Evolutionary conservation across 2,113 vertebrate species (phyloP).

Genomic region (Aramus guarauna): DNA sequence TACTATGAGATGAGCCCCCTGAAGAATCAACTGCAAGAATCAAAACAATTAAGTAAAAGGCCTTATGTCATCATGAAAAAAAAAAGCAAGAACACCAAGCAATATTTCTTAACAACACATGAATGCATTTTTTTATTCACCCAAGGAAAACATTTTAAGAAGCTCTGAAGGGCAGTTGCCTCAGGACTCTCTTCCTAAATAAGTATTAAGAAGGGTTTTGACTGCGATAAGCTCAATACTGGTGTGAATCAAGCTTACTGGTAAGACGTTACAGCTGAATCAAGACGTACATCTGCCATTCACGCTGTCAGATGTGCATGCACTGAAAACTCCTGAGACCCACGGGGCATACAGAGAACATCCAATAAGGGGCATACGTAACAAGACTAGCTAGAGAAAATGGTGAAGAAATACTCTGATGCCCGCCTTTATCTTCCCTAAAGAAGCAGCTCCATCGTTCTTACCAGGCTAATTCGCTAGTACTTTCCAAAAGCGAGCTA

Average conservation of each 20-base stretch:
- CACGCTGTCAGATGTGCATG: rapidly evolving
- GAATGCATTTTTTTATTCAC: neutral
- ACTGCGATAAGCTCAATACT: neutral
- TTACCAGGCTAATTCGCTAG: no score
- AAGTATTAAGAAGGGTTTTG: neutral
- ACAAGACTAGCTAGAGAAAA: neutral
- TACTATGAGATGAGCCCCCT: neutral
- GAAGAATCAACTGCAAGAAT: conserved; percentile 4
- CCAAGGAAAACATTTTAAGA: neutral
- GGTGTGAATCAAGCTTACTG: neutral
- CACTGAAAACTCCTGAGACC: rapidly evolving
- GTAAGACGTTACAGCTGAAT: rapidly evolving
- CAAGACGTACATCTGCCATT: neutral
- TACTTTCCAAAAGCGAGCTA: neutral
- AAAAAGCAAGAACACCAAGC: neutral
- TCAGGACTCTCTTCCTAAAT: neutral
- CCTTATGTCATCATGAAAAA: neutral
- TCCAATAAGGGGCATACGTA: rapidly evolving
- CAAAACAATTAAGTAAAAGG: neutral
- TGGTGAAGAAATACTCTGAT: rapidly evolving
- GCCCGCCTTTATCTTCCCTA: no score
- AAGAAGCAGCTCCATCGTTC: neutral
- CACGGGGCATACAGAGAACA: rapidly evolving
- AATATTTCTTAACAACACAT: neutral
- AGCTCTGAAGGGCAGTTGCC: neutral